Evolutionary conservation across 2,797 vertebrate species (phyloP), one percentile per base, ranked within the genome.

Genomic region (Cyprinella venusta): DNA sequence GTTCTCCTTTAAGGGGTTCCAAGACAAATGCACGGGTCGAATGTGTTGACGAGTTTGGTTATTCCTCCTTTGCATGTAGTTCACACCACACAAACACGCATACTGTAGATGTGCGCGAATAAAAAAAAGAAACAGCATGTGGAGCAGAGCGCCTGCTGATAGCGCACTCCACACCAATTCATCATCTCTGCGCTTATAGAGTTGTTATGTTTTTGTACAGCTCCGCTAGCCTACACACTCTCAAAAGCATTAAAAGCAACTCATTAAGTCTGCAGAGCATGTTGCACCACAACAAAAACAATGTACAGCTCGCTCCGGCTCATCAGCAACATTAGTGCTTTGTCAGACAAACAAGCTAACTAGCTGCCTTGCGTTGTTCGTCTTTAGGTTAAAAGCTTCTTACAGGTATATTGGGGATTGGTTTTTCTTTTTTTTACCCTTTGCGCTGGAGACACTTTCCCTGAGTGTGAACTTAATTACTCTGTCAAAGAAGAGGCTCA

Each of bases 401-500:
- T 71, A 70, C 63, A 88, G 69, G 61, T 85, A 87, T 67, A 75
- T 40, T 21, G 84, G 87, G 85, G 75, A 79, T 81, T 71, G 59
- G 33, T 76, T 74, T 80, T 70, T 56, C 24, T n/a, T 40, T 33
- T 42, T 42, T 42, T 42, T 67, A 63, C n/a, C n/a, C 54, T 82
- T 76, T n/a, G 59, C 21, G 1, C 77, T 69, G 10, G 48, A 82
- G 85, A 88, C 85, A 79, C 77, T 79, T 79, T 84, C 70, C 59
- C 52, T 40, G 70, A 71, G 81, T 87, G 90, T 87, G 86, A 89
- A 90, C 86, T 85, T 92, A 91, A 94, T 94, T 92, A 92, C 86
- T 89, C 80, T 93, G 90, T 92, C 91, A 92, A 84, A 84, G 52
- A 79, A 86, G 85, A 84, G 89, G 86, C 90, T 91, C 52, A 90